A percentile compares a stretch with the other conserved stretches of the same genome.
Evolutionary conservation across 2,888 invertebrate species (phyloP).

Genomic region (Lumbricus terrestris): DNA sequence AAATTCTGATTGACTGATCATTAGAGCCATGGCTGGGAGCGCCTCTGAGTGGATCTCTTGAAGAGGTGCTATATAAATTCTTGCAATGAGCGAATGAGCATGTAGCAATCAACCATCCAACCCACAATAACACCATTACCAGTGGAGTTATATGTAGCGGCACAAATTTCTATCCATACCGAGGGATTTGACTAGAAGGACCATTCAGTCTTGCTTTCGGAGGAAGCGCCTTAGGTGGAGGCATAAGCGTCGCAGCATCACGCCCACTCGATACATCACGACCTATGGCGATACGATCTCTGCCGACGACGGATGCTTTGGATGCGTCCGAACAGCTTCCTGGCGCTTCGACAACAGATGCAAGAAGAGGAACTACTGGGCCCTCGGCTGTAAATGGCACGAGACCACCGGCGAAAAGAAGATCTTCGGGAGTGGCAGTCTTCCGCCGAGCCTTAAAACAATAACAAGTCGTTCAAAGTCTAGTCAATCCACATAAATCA

Average conservation of each 20-base stretch:
- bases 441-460: constrained; percentile 46
- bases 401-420: constrained; percentile 60
- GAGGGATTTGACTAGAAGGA: neutral
- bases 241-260: constrained; percentile 29
- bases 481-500: neutral
- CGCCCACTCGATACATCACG: neutral
- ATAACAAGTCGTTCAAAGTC: neutral
- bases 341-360: neutral
- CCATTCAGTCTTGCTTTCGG: constrained; percentile 9
- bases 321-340: neutral
- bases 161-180: neutral
- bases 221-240: constrained; percentile 30
- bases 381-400: neutral
- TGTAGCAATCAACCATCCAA: too few species aligned
- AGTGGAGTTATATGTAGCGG: too few species aligned
- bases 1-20: too few species aligned
- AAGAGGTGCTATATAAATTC: too few species aligned
- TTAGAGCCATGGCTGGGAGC: too few species aligned
- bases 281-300: neutral
- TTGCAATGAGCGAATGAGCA: too few species aligned
- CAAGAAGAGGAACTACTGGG: neutral
- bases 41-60: too few species aligned
- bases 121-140: neutral
- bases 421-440: constrained; percentile 66
- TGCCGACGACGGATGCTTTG: neutral